These are phyloP conservation scores for Agrochola circellaris DNA, from an alignment of 2,888 invertebrate species.

Conservation along the genomic window DNA sequence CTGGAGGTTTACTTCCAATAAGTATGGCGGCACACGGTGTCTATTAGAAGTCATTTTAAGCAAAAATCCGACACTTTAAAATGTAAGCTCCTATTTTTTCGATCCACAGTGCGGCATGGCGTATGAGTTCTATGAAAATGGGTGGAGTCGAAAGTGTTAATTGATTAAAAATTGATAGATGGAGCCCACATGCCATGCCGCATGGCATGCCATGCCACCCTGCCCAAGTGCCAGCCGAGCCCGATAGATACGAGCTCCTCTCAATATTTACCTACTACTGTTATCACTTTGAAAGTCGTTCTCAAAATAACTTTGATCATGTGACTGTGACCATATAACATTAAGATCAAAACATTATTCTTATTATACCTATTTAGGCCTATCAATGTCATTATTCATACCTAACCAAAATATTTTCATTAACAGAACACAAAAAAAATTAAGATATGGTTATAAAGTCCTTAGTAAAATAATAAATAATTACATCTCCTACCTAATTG, in stretches of 20 bases:
- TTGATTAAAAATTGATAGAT: too few relatives aligned
- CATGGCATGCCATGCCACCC: too few relatives aligned
- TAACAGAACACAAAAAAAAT: background rate
- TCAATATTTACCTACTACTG: background rate
- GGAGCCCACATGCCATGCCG: too few relatives aligned
- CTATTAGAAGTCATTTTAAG: too few relatives aligned
- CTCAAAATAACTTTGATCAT: constrained; percentile 1
- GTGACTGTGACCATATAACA: background rate
- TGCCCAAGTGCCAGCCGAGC: too few relatives aligned
- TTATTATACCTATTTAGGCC: constrained; percentile 1
- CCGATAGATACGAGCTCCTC: background rate
- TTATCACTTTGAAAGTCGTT: constrained; percentile 11
- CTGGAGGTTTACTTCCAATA: too few relatives aligned
- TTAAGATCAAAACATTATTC: constrained; percentile 4
- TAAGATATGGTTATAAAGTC: background rate
- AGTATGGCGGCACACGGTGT: too few relatives aligned
- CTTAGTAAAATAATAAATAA: background rate
- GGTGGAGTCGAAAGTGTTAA: too few relatives aligned
- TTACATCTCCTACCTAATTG: background rate
- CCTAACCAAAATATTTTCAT: constrained; percentile 2
- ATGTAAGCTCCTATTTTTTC: too few relatives aligned
- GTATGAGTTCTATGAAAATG: too few relatives aligned
- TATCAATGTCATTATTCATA: background rate
- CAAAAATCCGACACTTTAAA: too few relatives aligned
- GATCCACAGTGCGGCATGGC: too few relatives aligned